These are phyloP conservation scores for Scartelaos histophorus DNA, from an alignment of 2,113 vertebrate species.

Conservation along the genomic window DNA sequence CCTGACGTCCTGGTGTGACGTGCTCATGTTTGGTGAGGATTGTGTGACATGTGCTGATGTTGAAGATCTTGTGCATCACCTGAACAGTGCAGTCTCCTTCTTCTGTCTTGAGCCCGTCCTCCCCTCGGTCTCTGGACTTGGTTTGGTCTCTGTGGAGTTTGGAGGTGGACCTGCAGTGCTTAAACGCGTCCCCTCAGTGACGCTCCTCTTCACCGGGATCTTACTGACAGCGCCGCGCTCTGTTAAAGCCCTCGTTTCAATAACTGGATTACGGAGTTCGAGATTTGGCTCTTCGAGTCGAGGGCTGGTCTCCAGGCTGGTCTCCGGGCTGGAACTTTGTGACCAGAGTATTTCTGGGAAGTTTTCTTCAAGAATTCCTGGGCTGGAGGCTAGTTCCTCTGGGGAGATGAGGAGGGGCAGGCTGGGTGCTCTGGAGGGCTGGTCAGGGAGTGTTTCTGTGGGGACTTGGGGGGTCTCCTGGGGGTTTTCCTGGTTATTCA, in stretches of 20 bases:
- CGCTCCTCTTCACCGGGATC: not conserved
- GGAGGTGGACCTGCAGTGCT: not conserved
- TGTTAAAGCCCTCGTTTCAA: not conserved
- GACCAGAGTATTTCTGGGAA: constrained; percentile 55
- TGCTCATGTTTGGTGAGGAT: no score
- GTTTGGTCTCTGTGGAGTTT: not conserved
- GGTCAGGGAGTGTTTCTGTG: constrained; percentile 1
- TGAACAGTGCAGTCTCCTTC: constrained; percentile 37
- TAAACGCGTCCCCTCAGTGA: not conserved
- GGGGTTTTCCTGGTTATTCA: not conserved
- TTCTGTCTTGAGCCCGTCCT: not conserved
- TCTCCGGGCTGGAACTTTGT: constrained; percentile 35
- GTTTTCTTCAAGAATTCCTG: constrained; percentile 53
- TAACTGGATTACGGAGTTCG: constrained; percentile 22
- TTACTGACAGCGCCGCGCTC: not conserved
- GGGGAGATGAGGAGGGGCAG: constrained; percentile 24
- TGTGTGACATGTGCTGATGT: no score
- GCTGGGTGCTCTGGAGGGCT: constrained; percentile 1
- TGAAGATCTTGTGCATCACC: constrained; percentile 41
- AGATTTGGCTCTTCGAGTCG: not conserved
- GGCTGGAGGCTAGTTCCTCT: constrained; percentile 22
- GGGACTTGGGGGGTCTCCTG: not conserved
- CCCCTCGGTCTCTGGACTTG: rapidly evolving
- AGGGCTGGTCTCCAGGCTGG: constrained; percentile 27
- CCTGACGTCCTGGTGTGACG: no score